Percentiles rank a stretch among this genome's conserved stretches.
Evolutionary conservation across 37 sponge, comb jelly and placozoan genomes (phyloP).

Genomic region (Mnemiopsis leidyi): DNA sequence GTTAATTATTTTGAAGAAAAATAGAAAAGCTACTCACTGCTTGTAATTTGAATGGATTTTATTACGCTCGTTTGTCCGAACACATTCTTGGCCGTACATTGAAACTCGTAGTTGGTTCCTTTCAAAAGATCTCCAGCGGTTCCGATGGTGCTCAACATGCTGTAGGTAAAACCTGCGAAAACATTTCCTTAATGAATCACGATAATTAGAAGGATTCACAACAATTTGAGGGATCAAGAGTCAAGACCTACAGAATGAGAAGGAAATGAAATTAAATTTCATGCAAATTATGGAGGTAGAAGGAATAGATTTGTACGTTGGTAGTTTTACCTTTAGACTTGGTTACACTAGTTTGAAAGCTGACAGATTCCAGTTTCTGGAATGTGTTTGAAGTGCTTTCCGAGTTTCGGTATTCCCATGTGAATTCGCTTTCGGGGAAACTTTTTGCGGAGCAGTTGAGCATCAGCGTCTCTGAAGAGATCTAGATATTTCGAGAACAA

Average conservation of each 20-base stretch:
- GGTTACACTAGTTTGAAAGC: neutral
- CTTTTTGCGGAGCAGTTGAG: conserved; percentile 41
- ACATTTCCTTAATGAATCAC: neutral
- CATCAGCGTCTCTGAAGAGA: conserved; percentile 18
- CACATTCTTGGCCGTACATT: conserved; percentile 9
- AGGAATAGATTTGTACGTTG: no score
- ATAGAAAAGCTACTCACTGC: no score
- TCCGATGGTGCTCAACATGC: conserved; percentile 6
- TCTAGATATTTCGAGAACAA: no score
- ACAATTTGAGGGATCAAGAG: neutral
- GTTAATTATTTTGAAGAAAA: no score
- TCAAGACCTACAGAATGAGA: no score
- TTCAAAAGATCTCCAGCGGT: conserved; percentile 28
- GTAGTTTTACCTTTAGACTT: conserved; percentile 21
- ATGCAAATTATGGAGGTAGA: no score
- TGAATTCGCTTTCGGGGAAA: conserved; percentile 40
- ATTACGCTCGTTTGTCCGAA: conserved; percentile 26
- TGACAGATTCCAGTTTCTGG: neutral
- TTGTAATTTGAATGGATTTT: conserved; percentile 20
- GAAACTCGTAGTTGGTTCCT: conserved; percentile 31
- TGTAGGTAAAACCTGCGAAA: conserved; percentile 54
- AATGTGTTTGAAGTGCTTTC: neutral
- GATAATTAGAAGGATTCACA: neutral
- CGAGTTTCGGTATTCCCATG: conserved; percentile 30
- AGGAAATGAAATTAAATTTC: no score